Conservation (phyloP, 1,140 invertebrate species). For the Rhyzopertha dominica region DNA sequence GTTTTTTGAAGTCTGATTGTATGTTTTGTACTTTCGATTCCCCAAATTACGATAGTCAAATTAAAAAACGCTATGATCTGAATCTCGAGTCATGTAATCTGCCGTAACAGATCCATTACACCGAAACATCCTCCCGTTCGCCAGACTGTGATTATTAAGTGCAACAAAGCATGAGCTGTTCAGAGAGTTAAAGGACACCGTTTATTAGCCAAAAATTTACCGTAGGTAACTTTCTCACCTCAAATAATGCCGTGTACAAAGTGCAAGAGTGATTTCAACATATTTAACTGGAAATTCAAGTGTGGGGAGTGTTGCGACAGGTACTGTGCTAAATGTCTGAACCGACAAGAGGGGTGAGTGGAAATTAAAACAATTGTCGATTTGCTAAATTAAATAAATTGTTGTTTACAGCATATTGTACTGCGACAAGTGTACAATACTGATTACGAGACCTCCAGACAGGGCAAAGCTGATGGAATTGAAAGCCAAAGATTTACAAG, state of each 20-base stretch:
- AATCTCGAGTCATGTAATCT: no score
- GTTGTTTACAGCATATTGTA: conserved; percentile 29
- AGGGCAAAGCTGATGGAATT: conserved; percentile 41
- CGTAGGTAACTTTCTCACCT: no score
- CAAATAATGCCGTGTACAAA: conserved; percentile 40
- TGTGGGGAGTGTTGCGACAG: conserved; percentile 37
- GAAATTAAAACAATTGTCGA: not conserved
- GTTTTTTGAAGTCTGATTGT: no score
- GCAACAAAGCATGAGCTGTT: no score
- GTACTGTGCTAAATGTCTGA: conserved; percentile 39
- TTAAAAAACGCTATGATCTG: no score
- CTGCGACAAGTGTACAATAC: conserved; percentile 40
- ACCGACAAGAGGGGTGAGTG: conserved; percentile 32
- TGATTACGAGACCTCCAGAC: conserved; percentile 39
- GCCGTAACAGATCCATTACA: no score
- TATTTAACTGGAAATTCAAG: conserved; percentile 39
- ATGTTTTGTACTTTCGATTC: no score
- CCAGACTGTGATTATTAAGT: no score
- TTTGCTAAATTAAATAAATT: conserved; percentile 1
- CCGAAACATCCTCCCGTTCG: no score
- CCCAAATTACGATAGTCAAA: no score
- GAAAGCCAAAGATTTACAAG: conserved; percentile 42
- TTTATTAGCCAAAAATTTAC: no score
- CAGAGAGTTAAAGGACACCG: no score
- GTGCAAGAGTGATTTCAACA: conserved; percentile 36